Conservation (phyloP, 2,797 vertebrate genomes). For the Cirrhinus molitorella region DNA sequence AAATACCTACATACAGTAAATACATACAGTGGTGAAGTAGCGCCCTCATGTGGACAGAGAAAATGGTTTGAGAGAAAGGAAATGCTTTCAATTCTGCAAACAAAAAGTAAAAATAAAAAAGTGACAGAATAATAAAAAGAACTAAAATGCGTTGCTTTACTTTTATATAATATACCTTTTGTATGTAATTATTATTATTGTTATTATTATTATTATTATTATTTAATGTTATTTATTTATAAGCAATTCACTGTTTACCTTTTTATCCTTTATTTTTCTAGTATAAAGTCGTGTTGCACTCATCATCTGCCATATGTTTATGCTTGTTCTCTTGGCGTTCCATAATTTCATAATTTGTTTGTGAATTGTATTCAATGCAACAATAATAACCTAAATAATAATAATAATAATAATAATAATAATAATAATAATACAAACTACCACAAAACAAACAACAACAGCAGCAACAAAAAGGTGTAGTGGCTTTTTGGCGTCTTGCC, state of each 20-base stretch:
- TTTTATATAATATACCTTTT: neutral
- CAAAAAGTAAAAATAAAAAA: neutral
- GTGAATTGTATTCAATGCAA: neutral
- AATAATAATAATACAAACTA: neutral
- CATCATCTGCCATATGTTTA: no score
- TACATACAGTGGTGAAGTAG: neutral
- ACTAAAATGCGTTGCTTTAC: neutral
- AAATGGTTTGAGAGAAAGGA: neutral
- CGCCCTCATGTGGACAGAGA: slow-evolving; percentile 39
- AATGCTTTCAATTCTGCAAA: neutral
- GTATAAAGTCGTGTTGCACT: neutral
- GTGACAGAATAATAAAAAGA: neutral
- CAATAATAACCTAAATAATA: no score
- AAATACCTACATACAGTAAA: neutral
- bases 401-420: neutral
- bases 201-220: no score
- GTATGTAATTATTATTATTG: no score
- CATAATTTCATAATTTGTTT: neutral
- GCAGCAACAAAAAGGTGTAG: neutral
- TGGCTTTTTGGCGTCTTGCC: neutral
- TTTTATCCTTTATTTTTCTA: neutral
- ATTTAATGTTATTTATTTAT: no score
- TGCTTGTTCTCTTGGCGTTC: neutral
- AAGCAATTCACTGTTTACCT: neutral
- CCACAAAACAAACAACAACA: neutral